Conservation (phyloP, 2,113 vertebrate genomes). For the Chlorodrepanis virens region DNA sequence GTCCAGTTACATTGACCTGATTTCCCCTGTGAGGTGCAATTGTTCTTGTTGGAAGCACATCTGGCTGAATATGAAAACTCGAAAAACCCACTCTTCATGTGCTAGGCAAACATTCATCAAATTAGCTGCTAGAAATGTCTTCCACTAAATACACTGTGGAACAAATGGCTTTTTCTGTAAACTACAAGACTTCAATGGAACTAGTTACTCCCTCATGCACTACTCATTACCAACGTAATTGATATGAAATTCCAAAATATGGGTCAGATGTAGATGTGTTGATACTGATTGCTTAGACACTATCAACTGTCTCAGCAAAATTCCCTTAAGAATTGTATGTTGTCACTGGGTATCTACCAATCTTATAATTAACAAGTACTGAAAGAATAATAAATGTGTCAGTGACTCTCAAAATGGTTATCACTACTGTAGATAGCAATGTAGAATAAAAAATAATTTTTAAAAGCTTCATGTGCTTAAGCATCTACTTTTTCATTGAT, state of each 20-base stretch:
- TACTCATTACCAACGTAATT: slow-evolving; percentile 10
- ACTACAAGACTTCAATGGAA: slow-evolving; percentile 20
- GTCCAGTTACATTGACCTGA: neutral
- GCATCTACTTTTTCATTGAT: neutral
- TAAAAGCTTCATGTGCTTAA: neutral
- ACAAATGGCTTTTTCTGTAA: slow-evolving; percentile 17
- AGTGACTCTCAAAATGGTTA: neutral
- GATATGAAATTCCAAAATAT: slow-evolving; percentile 34
- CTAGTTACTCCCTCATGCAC: slow-evolving; percentile 20
- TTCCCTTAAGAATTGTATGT: neutral
- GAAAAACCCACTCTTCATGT: neutral
- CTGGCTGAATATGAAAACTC: neutral
- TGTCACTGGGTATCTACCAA: neutral
- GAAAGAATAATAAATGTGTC: slow-evolving; percentile 33
- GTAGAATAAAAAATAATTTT: neutral
- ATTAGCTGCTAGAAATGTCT: slow-evolving; percentile 20
- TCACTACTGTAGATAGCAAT: neutral
- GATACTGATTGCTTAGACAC: neutral
- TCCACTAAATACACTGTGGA: neutral
- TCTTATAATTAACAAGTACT: slow-evolving; percentile 31
- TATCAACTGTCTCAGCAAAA: slow-evolving; percentile 29
- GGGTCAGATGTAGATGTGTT: slow-evolving; percentile 6
- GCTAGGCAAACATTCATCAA: slow-evolving; percentile 22
- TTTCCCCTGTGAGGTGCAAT: neutral
- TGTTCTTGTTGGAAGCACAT: slow-evolving; percentile 28